phyloP scores from a whole-genome alignment of 23 tunicate genomes.

The Phallusia fumigata region DNA sequence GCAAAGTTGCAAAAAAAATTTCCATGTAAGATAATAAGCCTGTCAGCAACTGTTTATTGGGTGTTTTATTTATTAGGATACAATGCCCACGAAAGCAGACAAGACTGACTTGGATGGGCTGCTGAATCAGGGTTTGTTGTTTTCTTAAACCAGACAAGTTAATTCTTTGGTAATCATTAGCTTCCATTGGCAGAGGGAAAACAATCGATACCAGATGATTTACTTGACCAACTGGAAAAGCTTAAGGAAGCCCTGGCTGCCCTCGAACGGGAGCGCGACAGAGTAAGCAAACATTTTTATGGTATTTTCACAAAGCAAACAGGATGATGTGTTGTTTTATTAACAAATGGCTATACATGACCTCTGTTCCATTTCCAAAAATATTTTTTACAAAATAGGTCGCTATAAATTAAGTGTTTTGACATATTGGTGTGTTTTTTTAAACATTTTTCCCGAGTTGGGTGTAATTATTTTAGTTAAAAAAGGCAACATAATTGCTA shows the following conservation, averaged over 20 bases:
- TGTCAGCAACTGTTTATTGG: too few relatives aligned
- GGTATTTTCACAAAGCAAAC: not conserved
- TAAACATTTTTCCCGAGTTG: too few relatives aligned
- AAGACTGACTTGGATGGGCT: conserved; percentile 60
- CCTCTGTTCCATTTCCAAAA: too few relatives aligned
- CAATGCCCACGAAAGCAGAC: conserved; percentile 80
- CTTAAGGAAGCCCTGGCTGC: conserved; percentile 47
- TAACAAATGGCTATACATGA: not conserved
- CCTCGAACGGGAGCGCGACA: conserved; percentile 50
- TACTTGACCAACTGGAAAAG: conserved; percentile 60
- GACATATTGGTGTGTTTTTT: too few relatives aligned
- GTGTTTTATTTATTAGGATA: conserved; percentile 42
- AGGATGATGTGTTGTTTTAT: not conserved
- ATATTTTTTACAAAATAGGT: too few relatives aligned
- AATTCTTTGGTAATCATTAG: not conserved
- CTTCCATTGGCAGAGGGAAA: not conserved
- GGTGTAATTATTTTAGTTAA: too few relatives aligned
- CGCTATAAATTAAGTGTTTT: too few relatives aligned
- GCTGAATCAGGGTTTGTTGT: conserved; percentile 8
- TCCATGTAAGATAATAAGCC: not conserved
- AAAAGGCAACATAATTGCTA: too few relatives aligned
- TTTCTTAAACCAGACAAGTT: not conserved
- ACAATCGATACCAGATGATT: conserved; percentile 67
- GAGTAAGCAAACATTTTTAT: conserved; percentile 24
- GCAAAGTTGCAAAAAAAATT: not conserved